A percentile compares a stretch with the other conserved stretches of the same genome.
Evolutionary conservation across 2,888 invertebrate species (phyloP).

Genomic region (Polyploca ridens): DNA sequence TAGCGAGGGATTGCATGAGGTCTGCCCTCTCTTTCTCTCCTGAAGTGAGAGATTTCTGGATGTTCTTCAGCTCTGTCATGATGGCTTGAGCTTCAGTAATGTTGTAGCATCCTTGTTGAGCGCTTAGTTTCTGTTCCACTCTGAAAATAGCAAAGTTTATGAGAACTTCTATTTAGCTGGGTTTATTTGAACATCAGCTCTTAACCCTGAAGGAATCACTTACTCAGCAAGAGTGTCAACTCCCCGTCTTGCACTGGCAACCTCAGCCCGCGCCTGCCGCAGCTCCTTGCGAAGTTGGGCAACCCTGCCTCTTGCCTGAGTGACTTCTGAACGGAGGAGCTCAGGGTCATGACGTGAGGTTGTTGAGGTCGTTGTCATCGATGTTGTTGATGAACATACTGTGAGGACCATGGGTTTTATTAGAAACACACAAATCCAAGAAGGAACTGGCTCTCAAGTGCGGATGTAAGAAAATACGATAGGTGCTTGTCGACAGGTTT

Average conservation of each 20-base stretch:
- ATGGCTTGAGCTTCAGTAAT: conserved; percentile 98
- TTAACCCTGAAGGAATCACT: conserved; percentile 57
- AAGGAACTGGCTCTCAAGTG: too few relatives aligned
- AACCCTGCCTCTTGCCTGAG: conserved; percentile 94
- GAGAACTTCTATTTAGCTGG: neutral
- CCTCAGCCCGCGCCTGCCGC: conserved; percentile 95
- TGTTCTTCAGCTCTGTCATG: conserved; percentile 95
- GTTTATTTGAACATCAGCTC: neutral
- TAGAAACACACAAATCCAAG: too few relatives aligned
- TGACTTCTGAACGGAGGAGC: conserved; percentile 95
- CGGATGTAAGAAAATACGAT: too few relatives aligned
- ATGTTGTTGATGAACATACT: conserved; percentile 93
- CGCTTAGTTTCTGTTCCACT: conserved; percentile 94
- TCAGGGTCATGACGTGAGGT: conserved; percentile 98
- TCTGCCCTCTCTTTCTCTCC: conserved; percentile 97
- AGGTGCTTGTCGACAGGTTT: too few relatives aligned
- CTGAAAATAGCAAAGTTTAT: conserved; percentile 76
- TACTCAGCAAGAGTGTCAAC: conserved; percentile 96
- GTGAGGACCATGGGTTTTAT: conserved; percentile 24
- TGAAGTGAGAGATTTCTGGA: conserved; percentile 94
- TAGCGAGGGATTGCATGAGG: conserved; percentile 96
- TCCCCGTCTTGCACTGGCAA: conserved; percentile 95
- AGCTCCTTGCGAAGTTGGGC: conserved; percentile 95
- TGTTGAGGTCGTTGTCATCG: conserved; percentile 89
- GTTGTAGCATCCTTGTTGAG: conserved; percentile 94